Evolutionary conservation across 1,140 invertebrate genomes (phyloP).

Genomic region (Himalopsyche phryganea): DNA sequence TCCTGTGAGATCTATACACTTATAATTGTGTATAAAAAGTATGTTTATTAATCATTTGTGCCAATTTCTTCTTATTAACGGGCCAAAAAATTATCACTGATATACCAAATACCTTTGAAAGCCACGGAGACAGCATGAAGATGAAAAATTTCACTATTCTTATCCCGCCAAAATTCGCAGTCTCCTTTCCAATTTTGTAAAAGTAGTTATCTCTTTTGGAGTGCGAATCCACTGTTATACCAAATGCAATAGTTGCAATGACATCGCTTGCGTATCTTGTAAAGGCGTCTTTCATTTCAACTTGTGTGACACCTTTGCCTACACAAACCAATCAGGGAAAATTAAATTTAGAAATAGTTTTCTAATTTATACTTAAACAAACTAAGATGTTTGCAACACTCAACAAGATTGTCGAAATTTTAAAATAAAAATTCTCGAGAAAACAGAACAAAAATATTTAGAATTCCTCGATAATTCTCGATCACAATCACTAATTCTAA

Average conservation of each 20-base stretch:
- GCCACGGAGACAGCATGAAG: conserved; percentile 16
- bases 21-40: too few relatives aligned
- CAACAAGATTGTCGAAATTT: neutral
- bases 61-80: too few relatives aligned
- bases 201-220: conserved; percentile 37
- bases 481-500: too few relatives aligned
- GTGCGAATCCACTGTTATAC: conserved; percentile 37
- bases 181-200: conserved; percentile 29
- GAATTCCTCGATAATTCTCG: too few relatives aligned
- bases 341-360: too few relatives aligned
- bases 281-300: conserved; percentile 41
- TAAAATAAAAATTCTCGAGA: too few relatives aligned
- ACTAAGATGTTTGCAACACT: neutral
- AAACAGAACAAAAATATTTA: too few relatives aligned
- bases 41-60: too few relatives aligned
- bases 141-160: conserved; percentile 30
- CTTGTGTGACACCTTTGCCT: conserved; percentile 1
- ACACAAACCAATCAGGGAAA: too few relatives aligned
- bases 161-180: conserved; percentile 29
- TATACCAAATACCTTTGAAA: conserved; percentile 22
- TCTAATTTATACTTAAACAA: neutral
- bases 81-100: too few relatives aligned
- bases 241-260: conserved; percentile 43
- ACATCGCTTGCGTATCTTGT: conserved; percentile 44
- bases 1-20: too few relatives aligned